Conservation (phyloP, 1,140 invertebrate genomes). For the Pristionchus pacificus region DNA sequence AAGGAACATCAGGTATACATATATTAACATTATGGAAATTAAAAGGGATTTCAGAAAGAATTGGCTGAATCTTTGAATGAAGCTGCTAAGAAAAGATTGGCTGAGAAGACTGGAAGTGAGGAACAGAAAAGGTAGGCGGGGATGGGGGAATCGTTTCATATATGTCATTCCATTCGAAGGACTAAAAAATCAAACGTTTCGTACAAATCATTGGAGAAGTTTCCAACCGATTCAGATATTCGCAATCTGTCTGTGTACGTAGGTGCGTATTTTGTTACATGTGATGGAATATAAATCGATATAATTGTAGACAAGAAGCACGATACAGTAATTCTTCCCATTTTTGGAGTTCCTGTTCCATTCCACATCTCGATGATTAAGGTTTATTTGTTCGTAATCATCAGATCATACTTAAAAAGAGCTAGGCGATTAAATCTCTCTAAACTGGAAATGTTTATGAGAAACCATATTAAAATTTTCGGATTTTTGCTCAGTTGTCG, state of each 20-base stretch:
- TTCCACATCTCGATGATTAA: slow-evolving; percentile 99
- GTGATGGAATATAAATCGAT: slow-evolving; percentile 23
- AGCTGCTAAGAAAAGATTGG: slow-evolving; percentile 81
- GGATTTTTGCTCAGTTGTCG: no score
- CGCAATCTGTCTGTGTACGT: slow-evolving; percentile 91
- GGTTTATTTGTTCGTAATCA: no score
- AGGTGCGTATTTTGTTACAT: slow-evolving; percentile 68
- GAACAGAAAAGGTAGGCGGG: slow-evolving; percentile 76
- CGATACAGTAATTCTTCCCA: slow-evolving; percentile 76
- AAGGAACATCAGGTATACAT: slow-evolving; percentile 76
- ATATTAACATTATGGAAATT: neutral
- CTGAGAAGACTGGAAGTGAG: slow-evolving; percentile 73
- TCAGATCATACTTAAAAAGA: slow-evolving; percentile 49
- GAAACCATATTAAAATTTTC: neutral
- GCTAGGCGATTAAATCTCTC: neutral
- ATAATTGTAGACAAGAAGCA: slow-evolving; percentile 37
- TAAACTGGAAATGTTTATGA: slow-evolving; percentile 2
- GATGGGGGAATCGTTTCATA: neutral
- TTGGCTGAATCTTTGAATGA: slow-evolving; percentile 83
- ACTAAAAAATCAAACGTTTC: slow-evolving; percentile 82
- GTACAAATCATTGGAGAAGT: slow-evolving; percentile 83
- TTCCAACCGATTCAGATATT: slow-evolving; percentile 88
- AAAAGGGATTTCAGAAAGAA: slow-evolving; percentile 66
- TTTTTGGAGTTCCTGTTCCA: slow-evolving; percentile 89
- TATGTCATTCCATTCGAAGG: neutral